Base-by-base conservation (phyloP, 1,140 invertebrate species). In the Pristionchus pacificus region DNA sequence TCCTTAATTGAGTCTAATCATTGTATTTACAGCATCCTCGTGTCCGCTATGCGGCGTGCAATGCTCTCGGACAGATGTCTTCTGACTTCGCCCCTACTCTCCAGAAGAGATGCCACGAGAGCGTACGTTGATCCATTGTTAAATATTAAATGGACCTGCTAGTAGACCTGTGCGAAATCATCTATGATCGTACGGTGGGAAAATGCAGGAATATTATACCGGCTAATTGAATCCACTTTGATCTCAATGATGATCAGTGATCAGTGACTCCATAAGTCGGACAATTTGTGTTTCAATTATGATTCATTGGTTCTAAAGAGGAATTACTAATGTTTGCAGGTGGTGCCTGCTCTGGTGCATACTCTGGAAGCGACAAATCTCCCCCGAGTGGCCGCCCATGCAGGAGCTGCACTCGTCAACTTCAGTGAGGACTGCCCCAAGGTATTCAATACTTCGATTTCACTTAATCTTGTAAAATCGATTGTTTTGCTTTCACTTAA, bases 391-490 rank as follows among this genome's bases (percentile, higher is more conserved):
- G 95, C 98, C 79, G 88, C 89, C 2, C 88, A 89, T 79, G 88
- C 88, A 57, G 88, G 87, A 24, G 95, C 96, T 59, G 97, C 97
- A 62, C 86, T 99, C 33, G 95, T 99, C 0, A 99, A 99, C 86
- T 99, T 99, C 85, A 95, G 93, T 82, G 96, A 98, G 87, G 95
- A 97, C 84, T 98, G 95, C 86, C 93, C 95, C 0, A 97, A 97
- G 84, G 88, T 90, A 78, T 93, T 97, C 74, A 86, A n/a, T n/a
- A 27, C n/a, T n/a, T n/a, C n/a, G n/a, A n/a, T n/a, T n/a, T n/a
- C n/a, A n/a, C n/a, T n/a, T n/a, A n/a, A n/a, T n/a, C n/a, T n/a
- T n/a, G n/a, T n/a, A n/a, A n/a, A n/a, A n/a, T n/a, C n/a, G n/a
- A n/a, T n/a, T n/a, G n/a, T n/a, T n/a, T n/a, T n/a, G 19, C 19